phyloP scores from a whole-genome alignment of 2,113 vertebrate genomes.

The Chroicocephalus ridibundus region DNA sequence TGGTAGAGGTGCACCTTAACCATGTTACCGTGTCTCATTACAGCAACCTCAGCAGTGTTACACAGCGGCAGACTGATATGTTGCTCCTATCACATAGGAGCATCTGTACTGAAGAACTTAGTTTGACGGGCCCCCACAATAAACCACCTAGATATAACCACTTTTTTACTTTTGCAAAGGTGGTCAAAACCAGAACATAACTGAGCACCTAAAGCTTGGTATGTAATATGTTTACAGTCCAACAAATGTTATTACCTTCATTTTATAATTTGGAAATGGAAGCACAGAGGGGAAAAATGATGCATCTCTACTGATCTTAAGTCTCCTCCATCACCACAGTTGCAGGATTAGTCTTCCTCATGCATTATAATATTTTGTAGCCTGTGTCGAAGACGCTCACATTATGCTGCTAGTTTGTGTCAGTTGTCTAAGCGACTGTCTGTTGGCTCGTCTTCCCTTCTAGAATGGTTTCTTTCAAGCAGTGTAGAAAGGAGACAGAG shows the following conservation, averaged over 20 bases:
- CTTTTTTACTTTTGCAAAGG: neutral
- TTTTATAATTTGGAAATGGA: neutral
- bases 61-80: fast-evolving
- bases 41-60: neutral
- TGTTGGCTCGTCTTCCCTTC: neutral
- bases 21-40: fast-evolving
- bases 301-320: neutral
- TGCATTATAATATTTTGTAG: neutral
- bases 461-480: neutral
- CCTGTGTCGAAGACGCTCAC: neutral
- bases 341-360: neutral
- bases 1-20: neutral
- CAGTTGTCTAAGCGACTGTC: neutral
- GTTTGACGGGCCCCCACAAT: neutral
- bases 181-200: neutral
- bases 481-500: neutral
- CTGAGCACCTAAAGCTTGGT: neutral
- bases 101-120: neutral
- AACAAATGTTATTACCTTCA: neutral
- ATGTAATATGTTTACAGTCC: neutral
- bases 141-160: neutral
- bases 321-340: neutral
- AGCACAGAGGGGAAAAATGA: neutral
- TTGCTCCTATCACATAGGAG: neutral
- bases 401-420: neutral